Conservation (phyloP, 2,888 invertebrate genomes). For the Nebria brevicollis region DNA sequence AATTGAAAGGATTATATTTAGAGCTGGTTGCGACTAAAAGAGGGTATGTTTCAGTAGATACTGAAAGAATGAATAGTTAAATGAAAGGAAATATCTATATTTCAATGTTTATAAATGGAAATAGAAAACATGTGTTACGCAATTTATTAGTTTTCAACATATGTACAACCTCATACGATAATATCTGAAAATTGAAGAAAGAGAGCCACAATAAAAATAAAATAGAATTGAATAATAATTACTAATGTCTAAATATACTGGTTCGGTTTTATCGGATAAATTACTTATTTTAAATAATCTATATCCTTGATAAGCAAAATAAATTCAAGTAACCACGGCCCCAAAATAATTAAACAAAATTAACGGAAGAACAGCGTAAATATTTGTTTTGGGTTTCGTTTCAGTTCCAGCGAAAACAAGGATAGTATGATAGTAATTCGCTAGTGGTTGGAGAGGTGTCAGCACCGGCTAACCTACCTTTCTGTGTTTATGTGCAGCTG, state of each 20-base stretch:
- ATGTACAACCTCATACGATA: too few species aligned
- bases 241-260: neutral
- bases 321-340: neutral
- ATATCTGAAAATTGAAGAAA: neutral
- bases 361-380: conserved; percentile 29
- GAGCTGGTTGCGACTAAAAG: too few species aligned
- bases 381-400: conserved; percentile 16
- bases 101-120: too few species aligned
- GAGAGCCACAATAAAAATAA: neutral
- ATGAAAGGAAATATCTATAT: too few species aligned
- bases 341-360: conserved; percentile 40
- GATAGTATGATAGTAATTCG: conserved; percentile 15
- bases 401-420: neutral
- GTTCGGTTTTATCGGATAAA: neutral
- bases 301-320: neutral
- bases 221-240: neutral
- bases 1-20: too few species aligned
- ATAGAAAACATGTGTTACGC: too few species aligned
- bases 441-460: conserved; percentile 27
- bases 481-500: conserved; percentile 38
- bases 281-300: neutral
- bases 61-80: too few species aligned
- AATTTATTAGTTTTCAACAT: too few species aligned
- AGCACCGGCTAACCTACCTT: conserved; percentile 20
- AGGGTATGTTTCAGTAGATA: too few species aligned